Evolutionary conservation across 1,140 invertebrate species (phyloP).

Genomic region (Sogatella furcifera): DNA sequence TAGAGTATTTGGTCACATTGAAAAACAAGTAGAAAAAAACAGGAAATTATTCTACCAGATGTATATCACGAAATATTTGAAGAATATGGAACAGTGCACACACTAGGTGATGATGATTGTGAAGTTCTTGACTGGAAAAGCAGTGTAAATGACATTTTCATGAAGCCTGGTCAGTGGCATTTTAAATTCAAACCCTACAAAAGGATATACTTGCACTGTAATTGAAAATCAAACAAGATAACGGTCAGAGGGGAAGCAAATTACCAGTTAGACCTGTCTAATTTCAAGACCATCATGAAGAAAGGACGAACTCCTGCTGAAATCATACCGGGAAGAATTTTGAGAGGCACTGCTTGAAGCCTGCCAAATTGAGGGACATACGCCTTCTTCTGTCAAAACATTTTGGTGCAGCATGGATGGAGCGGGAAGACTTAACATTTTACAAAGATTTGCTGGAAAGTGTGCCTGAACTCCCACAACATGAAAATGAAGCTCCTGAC

Average conservation of each 20-base stretch:
- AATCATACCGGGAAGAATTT: not conserved
- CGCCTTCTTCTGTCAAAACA: slow-evolving; percentile 6
- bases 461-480: too few species aligned
- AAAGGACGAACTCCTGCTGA: not conserved
- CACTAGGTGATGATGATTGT: slow-evolving; percentile 9
- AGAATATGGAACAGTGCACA: slow-evolving; percentile 13
- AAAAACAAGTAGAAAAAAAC: slow-evolving; percentile 25
- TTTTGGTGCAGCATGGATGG: slow-evolving; percentile 10
- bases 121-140: slow-evolving; percentile 13
- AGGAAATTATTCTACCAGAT: slow-evolving; percentile 15
- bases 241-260: slow-evolving; percentile 10
- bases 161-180: slow-evolving; percentile 11
- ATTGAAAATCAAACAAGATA: slow-evolving; percentile 7
- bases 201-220: slow-evolving; percentile 14
- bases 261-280: not conserved
- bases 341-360: not conserved
- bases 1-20: slow-evolving; percentile 27
- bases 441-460: too few species aligned
- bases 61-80: slow-evolving; percentile 15
- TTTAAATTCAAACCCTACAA: slow-evolving; percentile 16
- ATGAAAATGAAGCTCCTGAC: too few species aligned
- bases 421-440: not conserved
- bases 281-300: not conserved
- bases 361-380: slow-evolving; percentile 8
- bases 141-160: not conserved